Conservation (phyloP, 2,797 vertebrate species). For the Hephaestus fuliginosus region DNA sequence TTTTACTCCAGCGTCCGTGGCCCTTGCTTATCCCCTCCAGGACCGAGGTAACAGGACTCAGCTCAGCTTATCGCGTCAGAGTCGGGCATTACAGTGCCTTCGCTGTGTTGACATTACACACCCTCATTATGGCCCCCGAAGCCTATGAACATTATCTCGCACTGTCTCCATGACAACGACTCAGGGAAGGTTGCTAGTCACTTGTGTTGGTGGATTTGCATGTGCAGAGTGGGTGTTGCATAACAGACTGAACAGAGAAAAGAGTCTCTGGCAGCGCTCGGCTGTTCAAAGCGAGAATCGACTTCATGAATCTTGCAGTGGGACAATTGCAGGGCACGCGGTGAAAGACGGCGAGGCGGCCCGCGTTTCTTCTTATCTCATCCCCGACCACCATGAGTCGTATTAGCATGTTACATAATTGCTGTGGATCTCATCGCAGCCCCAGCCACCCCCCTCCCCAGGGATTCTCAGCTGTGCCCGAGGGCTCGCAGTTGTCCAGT, state of each 20-base stretch:
- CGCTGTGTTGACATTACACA: slow-evolving; percentile 73
- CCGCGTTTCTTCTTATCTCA: slow-evolving; percentile 50
- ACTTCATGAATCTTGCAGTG: slow-evolving; percentile 64
- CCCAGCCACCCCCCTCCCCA: neutral
- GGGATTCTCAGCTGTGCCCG: slow-evolving; percentile 63
- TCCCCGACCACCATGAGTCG: slow-evolving; percentile 52
- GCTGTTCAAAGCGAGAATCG: slow-evolving; percentile 60
- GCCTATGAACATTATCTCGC: slow-evolving; percentile 75
- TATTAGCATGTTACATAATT: slow-evolving; percentile 72
- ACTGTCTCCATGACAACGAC: slow-evolving; percentile 76
- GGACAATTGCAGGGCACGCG: slow-evolving; percentile 58
- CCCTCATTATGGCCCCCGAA: slow-evolving; percentile 66
- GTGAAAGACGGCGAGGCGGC: slow-evolving; percentile 45
- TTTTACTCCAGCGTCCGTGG: slow-evolving; percentile 19
- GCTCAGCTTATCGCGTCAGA: slow-evolving; percentile 54
- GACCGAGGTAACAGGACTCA: slow-evolving; percentile 44
- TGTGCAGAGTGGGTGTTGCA: slow-evolving; percentile 81
- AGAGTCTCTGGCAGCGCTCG: slow-evolving; percentile 47
- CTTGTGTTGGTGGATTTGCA: slow-evolving; percentile 81
- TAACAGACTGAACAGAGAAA: slow-evolving; percentile 70
- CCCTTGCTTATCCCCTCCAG: slow-evolving; percentile 31
- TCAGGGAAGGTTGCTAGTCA: slow-evolving; percentile 73
- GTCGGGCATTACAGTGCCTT: slow-evolving; percentile 57
- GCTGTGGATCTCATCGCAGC: slow-evolving; percentile 31
- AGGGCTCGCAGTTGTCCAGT: slow-evolving; percentile 36